Evolutionary conservation across 2,888 invertebrate genomes (phyloP).

Genomic region (Chouioia cunea): DNA sequence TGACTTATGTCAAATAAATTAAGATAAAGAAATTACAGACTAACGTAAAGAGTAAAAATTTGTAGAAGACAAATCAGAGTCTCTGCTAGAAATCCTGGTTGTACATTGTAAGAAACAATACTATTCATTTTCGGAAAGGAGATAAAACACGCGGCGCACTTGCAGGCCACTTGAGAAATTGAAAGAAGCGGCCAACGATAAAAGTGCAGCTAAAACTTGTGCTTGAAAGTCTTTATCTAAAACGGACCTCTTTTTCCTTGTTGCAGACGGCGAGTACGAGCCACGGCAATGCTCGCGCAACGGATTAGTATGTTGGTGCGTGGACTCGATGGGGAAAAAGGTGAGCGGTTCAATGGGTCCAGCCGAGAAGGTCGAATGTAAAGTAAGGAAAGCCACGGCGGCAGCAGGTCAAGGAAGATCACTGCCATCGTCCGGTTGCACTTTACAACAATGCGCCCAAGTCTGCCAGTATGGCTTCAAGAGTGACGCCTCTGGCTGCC

Average conservation of each 20-base stretch:
- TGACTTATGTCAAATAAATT: no score
- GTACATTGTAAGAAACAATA: no score
- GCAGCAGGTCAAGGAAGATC: conserved; percentile 49
- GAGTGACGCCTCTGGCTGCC: conserved; percentile 78
- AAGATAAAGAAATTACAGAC: no score
- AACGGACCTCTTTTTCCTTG: not conserved
- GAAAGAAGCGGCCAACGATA: no score
- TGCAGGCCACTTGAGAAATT: no score
- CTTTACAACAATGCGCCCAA: conserved; percentile 82
- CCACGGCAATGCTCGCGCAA: conserved; percentile 86
- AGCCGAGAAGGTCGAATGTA: conserved; percentile 78
- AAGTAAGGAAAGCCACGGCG: conserved; percentile 56
- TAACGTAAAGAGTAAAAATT: no score
- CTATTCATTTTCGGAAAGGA: no score
- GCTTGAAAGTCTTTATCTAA: not conserved
- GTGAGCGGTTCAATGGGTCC: conserved; percentile 85
- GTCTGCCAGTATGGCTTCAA: conserved; percentile 89
- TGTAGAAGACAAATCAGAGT: no score
- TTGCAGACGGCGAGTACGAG: conserved; percentile 77
- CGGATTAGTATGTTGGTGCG: conserved; percentile 90
- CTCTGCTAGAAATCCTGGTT: no score
- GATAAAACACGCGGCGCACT: no score
- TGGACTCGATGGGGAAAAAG: conserved; percentile 82
- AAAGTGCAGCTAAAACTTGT: no score
- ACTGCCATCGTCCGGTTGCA: conserved; percentile 69